Evolutionary conservation across 2,113 vertebrate species (phyloP).

Genomic region (Dascyllus trimaculatus): DNA sequence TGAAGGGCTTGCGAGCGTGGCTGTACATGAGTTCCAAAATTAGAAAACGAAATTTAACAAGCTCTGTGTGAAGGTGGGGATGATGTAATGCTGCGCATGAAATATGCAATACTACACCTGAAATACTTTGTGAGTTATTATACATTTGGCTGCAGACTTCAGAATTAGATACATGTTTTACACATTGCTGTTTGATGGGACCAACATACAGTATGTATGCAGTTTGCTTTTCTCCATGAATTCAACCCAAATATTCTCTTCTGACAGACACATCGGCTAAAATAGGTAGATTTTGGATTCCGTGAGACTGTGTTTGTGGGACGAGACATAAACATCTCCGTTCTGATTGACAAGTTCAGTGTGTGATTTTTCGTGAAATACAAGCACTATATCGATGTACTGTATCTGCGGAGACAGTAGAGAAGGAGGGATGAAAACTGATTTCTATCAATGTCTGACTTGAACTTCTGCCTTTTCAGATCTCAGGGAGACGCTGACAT

Average conservation of each 20-base stretch:
- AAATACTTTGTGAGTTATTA: slow-evolving; percentile 32
- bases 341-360: slow-evolving; percentile 25
- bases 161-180: not conserved
- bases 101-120: slow-evolving; percentile 61
- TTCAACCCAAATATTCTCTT: not conserved
- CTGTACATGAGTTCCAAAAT: slow-evolving; percentile 48
- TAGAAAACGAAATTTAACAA: slow-evolving; percentile 61
- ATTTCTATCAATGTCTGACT: slow-evolving; percentile 57
- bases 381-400: not conserved
- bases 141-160: slow-evolving; percentile 15
- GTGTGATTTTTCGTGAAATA: slow-evolving; percentile 26
- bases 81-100: slow-evolving; percentile 58
- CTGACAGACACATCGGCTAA: not conserved
- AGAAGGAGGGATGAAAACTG: slow-evolving; percentile 38
- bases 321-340: slow-evolving; percentile 4
- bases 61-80: slow-evolving; percentile 32
- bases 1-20: slow-evolving; percentile 6
- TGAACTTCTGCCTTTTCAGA: slow-evolving; percentile 55
- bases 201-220: not conserved
- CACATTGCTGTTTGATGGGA: not conserved
- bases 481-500: slow-evolving; percentile 28
- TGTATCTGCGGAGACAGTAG: slow-evolving; percentile 1
- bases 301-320: not conserved
- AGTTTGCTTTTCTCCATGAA: not conserved
- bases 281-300: not conserved